Evolutionary conservation across 2,113 vertebrate species (phyloP).

Genomic region (Crotalus helleri): DNA sequence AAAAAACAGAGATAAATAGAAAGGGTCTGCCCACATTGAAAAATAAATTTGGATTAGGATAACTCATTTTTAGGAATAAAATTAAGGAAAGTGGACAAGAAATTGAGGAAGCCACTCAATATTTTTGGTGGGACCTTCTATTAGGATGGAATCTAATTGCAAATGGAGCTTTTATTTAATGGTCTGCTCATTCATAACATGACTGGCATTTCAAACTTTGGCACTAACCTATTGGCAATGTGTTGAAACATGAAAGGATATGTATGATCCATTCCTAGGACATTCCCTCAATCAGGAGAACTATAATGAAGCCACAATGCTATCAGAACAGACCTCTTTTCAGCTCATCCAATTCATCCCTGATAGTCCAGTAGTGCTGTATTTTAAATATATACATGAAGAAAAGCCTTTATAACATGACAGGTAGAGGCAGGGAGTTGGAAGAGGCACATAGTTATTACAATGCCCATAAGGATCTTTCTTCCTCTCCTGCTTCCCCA

Average conservation of each 20-base stretch:
- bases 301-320: neutral
- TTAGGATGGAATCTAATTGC: neutral
- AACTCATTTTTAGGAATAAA: neutral
- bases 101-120: neutral
- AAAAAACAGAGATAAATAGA: neutral
- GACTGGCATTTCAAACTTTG: neutral
- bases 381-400: neutral
- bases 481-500: neutral
- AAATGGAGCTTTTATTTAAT: neutral
- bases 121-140: neutral
- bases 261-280: neutral
- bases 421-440: neutral
- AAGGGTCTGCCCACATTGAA: neutral
- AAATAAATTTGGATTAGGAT: neutral
- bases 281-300: neutral
- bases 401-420: neutral
- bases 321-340: neutral
- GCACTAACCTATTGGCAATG: neutral
- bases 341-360: neutral
- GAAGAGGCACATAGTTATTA: neutral
- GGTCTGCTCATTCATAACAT: neutral
- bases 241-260: neutral
- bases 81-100: neutral
- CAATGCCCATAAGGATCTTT: neutral
- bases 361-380: neutral